phyloP scores from a whole-genome alignment of 2,797 vertebrate genomes.

The Eremophila alpestris region DNA sequence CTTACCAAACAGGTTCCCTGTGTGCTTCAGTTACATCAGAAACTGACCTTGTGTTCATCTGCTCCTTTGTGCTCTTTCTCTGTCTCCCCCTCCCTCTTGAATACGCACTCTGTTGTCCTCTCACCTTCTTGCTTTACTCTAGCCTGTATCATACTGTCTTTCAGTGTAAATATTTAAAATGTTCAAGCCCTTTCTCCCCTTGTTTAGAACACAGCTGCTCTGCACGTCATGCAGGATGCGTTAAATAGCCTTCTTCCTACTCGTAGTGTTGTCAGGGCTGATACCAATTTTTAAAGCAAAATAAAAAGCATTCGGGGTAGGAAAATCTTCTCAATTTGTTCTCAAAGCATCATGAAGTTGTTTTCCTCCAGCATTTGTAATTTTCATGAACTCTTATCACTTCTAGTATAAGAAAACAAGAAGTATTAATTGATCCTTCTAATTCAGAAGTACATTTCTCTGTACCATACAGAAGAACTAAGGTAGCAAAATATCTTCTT shows the following conservation, averaged over 20 bases:
- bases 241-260: not conserved
- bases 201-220: not conserved
- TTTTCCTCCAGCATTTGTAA: not conserved
- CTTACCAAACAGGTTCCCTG: not conserved
- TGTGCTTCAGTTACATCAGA: not conserved
- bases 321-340: not conserved
- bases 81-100: not conserved
- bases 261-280: not conserved
- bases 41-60: not conserved
- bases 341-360: not conserved
- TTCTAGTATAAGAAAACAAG: not conserved
- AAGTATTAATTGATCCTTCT: not conserved
- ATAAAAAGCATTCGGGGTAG: not conserved
- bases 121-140: not conserved
- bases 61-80: not conserved
- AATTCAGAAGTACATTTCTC: not conserved
- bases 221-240: not conserved
- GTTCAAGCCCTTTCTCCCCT: not conserved
- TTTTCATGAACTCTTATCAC: not conserved
- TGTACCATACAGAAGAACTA: not conserved
- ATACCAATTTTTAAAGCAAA: not conserved
- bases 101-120: not conserved
- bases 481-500: not conserved
- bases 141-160: not conserved
- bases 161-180: not conserved